phyloP scores from a whole-genome alignment of 2,797 vertebrate species.

The Pagetopsis macropterus region DNA sequence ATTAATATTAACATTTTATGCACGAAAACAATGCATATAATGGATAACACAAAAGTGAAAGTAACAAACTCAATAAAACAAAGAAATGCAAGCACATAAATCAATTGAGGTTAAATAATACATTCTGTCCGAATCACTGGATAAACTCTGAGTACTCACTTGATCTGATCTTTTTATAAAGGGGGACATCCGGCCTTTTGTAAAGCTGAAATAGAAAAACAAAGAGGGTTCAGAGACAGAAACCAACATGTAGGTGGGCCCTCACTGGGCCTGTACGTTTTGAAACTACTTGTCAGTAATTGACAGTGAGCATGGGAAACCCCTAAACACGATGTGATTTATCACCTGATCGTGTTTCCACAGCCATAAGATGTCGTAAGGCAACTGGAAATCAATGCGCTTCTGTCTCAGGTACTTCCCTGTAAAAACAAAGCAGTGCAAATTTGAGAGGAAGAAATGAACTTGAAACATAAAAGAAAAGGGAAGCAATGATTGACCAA shows the following conservation, averaged over 20 bases:
- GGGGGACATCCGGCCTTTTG: conserved; percentile 86
- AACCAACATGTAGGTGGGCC: conserved; percentile 4
- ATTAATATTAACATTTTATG: conserved; percentile 1
- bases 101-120: conserved; percentile 2
- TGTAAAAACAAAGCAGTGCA: conserved; percentile 62
- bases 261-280: background rate
- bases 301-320: conserved; percentile 23
- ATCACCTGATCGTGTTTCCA: conserved; percentile 99
- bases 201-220: conserved; percentile 77
- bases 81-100: conserved; percentile 8
- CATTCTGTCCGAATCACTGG: conserved; percentile 6
- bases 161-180: conserved; percentile 87
- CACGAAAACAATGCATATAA: background rate
- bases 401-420: conserved; percentile 99
- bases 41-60: conserved; percentile 6
- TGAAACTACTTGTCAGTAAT: background rate
- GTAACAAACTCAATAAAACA: background rate
- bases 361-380: conserved; percentile 99
- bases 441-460: conserved; percentile 15
- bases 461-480: conserved; percentile 4
- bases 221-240: conserved; percentile 6
- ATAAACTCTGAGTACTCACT: conserved; percentile 74
- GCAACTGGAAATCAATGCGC: conserved; percentile 98
- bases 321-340: conserved; percentile 25
- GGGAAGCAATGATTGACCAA: background rate